A percentile compares a stretch with the other conserved stretches of the same genome.
These are phyloP conservation scores for Achatina immaculata DNA, from an alignment of 1,140 invertebrate genomes.

Conservation along the genomic window DNA sequence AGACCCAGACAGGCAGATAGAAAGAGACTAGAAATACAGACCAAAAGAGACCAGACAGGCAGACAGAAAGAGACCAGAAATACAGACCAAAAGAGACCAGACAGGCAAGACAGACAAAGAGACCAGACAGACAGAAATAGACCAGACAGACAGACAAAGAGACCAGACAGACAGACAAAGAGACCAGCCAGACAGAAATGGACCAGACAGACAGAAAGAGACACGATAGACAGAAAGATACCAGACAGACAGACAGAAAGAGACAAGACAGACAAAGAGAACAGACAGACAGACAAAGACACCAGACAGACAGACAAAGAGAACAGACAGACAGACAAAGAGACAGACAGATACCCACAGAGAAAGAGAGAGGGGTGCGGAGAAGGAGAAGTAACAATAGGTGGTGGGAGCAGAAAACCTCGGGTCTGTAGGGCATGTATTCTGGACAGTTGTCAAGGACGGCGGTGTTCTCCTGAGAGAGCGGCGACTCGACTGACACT, in stretches of 20 bases:
- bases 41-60: too few relatives aligned
- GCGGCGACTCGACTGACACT: background rate
- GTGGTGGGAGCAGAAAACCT: background rate
- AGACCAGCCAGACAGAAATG: background rate
- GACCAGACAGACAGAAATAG: background rate
- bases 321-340: background rate
- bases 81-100: background rate
- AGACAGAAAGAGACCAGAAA: too few relatives aligned
- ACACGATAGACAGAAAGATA: background rate
- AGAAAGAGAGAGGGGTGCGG: constrained; percentile 1
- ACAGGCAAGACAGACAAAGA: background rate
- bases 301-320: too few relatives aligned
- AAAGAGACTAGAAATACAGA: too few relatives aligned
- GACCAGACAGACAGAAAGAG: constrained; percentile 10
- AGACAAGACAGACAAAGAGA: constrained; percentile 4
- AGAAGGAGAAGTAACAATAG: background rate
- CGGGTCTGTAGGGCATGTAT: too few relatives aligned
- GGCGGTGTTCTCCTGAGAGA: background rate
- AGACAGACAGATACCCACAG: too few relatives aligned
- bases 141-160: background rate
- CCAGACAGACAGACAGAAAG: background rate
- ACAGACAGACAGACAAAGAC: background rate
- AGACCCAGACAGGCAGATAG: too few relatives aligned
- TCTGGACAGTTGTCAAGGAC: too few relatives aligned
- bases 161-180: background rate